These are phyloP conservation scores for Odontamblyopus rebecca DNA, from an alignment of 2,797 vertebrate genomes.

Conservation along the genomic window DNA sequence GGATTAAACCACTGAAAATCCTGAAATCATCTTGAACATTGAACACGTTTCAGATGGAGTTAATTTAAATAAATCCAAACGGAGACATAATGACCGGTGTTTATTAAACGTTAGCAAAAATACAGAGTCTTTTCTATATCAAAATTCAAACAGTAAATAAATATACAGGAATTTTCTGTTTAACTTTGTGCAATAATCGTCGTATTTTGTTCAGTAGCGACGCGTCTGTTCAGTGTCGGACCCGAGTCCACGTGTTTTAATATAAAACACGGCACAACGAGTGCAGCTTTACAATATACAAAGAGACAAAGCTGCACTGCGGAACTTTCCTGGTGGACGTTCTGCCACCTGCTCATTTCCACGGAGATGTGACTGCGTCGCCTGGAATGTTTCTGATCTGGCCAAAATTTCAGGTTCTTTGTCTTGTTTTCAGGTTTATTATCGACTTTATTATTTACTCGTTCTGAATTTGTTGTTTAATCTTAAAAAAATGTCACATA, in stretches of 20 bases:
- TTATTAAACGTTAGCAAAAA: slow-evolving; percentile 16
- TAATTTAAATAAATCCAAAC: not conserved
- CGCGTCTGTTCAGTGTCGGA: slow-evolving; percentile 1
- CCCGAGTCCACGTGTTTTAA: slow-evolving; percentile 55
- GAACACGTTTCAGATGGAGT: too few relatives aligned
- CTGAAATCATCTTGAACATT: too few relatives aligned
- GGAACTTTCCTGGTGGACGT: too few relatives aligned
- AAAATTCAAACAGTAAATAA: slow-evolving; percentile 57
- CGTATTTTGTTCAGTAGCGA: slow-evolving; percentile 18
- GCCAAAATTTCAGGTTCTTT: too few relatives aligned
- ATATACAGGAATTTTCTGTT: slow-evolving; percentile 23
- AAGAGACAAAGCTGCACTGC: not conserved
- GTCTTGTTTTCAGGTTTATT: too few relatives aligned
- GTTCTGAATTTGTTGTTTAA: too few relatives aligned
- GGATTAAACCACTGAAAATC: too few relatives aligned
- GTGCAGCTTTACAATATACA: slow-evolving; percentile 42
- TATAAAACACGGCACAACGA: slow-evolving; percentile 68
- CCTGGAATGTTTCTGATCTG: too few relatives aligned
- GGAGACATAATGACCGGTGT: slow-evolving; percentile 3
- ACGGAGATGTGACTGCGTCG: too few relatives aligned
- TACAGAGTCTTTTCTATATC: slow-evolving; percentile 1
- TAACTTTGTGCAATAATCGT: slow-evolving; percentile 23
- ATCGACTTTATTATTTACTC: too few relatives aligned
- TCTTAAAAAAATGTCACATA: too few relatives aligned
- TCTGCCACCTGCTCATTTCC: too few relatives aligned